phyloP scores from a whole-genome alignment of 2,113 vertebrate species.

The Nothocercus julius region DNA sequence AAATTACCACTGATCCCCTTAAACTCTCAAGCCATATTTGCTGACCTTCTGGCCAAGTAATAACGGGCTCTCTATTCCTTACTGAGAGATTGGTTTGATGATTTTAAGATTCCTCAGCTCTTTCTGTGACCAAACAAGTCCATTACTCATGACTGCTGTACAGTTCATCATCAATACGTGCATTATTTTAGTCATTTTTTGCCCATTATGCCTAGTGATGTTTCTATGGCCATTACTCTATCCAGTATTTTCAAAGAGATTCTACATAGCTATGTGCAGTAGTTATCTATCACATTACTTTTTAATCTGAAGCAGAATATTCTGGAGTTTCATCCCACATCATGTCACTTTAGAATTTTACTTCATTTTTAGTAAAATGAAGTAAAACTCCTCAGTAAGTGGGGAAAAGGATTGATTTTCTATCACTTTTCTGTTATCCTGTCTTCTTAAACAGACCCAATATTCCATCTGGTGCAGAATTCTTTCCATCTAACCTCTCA shows the following conservation, averaged over 20 bases:
- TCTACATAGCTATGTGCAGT: background rate
- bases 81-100: background rate
- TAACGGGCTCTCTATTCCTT: conserved; percentile 16
- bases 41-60: background rate
- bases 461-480: background rate
- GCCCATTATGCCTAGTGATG: background rate
- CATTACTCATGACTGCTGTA: background rate
- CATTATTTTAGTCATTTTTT: background rate
- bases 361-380: background rate
- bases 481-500: background rate
- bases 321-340: background rate
- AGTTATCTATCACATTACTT: background rate
- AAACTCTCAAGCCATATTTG: background rate
- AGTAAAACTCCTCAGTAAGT: background rate
- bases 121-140: background rate
- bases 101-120: background rate
- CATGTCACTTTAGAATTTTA: background rate
- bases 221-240: background rate
- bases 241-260: background rate
- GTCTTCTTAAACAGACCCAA: background rate
- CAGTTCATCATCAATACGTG: background rate
- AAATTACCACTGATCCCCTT: background rate
- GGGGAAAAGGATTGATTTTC: background rate
- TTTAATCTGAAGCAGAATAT: background rate
- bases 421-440: background rate